Base-by-base conservation (phyloP, 2,888 invertebrate species). In the Steinernema hermaphroditum region DNA sequence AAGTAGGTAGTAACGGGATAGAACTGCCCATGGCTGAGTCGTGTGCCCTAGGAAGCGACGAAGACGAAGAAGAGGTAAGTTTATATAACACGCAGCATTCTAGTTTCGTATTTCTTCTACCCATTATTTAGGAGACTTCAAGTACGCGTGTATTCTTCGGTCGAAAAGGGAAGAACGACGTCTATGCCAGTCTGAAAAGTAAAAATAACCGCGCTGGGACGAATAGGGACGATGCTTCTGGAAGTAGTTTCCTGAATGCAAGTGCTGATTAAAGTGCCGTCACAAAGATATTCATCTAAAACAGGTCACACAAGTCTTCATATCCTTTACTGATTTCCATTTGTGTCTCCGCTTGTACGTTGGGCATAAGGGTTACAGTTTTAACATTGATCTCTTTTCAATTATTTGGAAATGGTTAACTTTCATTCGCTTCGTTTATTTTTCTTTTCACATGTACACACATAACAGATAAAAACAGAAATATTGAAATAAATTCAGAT, bases 61-160 rank as follows among this genome's bases (percentile, higher is more conserved):
- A 85, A 68, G 85, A 85, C 49, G 83, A 84, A 16, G 83, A 85
- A n/a, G 80, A 81, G 69, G 77, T 70, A 4, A 16, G 54, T 22
- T 68, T 8, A 37, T 8, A 12, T 37, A 12, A 12, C 37, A 37
- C 37, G n/a, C n/a, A n/a, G n/a, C n/a, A n/a, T n/a, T n/a, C n/a
- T n/a, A n/a, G n/a, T n/a, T n/a, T n/a, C n/a, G n/a, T n/a, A n/a
- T n/a, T n/a, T n/a, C n/a, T n/a, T n/a, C n/a, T n/a, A n/a, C n/a
- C n/a, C n/a, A 24, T 32, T 19, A 69, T 37, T 68, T 69, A 72
- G 43, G 72, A 72, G 14, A 54, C 72, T 24, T 41, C 57, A 16
- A 68, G 32, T 43, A 70, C 72, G 12, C 72, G 72, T n/a, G 72
- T 72, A 34, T 72, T 69, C 44, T 72, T 72, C 32, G 72, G 72